These are phyloP conservation scores for Sarcophaga variegata DNA, from an alignment of 2,888 invertebrate species.

Conservation along the genomic window DNA sequence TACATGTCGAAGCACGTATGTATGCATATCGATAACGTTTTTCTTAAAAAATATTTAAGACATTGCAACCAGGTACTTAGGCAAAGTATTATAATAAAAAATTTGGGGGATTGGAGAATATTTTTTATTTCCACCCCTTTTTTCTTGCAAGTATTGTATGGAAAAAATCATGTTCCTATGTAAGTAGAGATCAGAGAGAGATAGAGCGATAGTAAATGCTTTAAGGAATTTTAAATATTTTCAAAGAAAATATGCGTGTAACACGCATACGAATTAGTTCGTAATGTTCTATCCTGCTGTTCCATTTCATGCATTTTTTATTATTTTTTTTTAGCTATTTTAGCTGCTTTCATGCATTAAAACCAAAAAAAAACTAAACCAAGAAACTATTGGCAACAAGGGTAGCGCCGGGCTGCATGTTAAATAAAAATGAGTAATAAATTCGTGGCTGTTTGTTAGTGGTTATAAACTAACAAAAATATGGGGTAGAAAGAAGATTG, in stretches of 20 bases:
- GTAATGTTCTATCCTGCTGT: neutral
- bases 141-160: neutral
- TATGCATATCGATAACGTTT: constrained; percentile 5
- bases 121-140: neutral
- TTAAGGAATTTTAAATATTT: constrained; percentile 38
- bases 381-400: constrained; percentile 45
- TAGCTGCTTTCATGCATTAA: neutral
- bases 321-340: neutral
- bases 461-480: constrained; percentile 8
- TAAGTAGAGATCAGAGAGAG: neutral
- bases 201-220: neutral
- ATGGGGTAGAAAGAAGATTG: constrained; percentile 33
- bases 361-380: constrained; percentile 5
- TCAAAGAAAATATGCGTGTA: constrained; percentile 58
- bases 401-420: constrained; percentile 29
- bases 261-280: constrained; percentile 65
- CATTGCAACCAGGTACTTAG: neutral
- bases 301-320: neutral
- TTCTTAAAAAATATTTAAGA: constrained; percentile 6
- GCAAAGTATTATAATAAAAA: neutral
- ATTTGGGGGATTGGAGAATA: neutral
- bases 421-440: constrained; percentile 19
- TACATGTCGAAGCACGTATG: neutral
- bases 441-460: constrained; percentile 25
- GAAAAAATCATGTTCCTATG: constrained; percentile 47